These are phyloP conservation scores for Antennarius striatus DNA, from an alignment of 2,113 vertebrate species.

Conservation along the genomic window DNA sequence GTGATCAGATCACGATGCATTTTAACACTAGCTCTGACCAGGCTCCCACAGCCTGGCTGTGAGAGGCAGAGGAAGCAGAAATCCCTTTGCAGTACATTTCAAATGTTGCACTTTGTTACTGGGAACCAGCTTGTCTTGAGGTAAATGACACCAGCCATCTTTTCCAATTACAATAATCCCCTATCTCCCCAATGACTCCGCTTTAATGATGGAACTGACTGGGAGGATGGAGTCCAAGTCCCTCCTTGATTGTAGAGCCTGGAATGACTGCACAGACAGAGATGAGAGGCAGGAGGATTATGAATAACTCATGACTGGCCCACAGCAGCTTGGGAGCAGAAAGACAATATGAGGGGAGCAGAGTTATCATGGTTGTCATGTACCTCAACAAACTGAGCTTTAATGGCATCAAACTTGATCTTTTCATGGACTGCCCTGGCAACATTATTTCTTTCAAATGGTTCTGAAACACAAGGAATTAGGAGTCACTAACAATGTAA, in stretches of 20 bases:
- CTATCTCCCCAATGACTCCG: constrained; percentile 76
- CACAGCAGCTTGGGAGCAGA: not conserved
- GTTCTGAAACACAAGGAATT: constrained; percentile 83
- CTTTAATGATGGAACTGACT: constrained; percentile 67
- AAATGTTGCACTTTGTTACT: constrained; percentile 17
- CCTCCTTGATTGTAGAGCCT: constrained; percentile 77
- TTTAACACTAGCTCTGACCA: too few species aligned
- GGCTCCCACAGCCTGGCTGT: not conserved
- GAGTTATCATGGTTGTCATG: constrained; percentile 1
- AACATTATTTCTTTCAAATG: constrained; percentile 94
- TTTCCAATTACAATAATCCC: constrained; percentile 10
- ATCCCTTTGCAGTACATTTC: constrained; percentile 17
- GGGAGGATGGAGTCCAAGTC: constrained; percentile 90
- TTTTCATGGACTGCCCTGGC: constrained; percentile 95
- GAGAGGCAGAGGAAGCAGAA: not conserved
- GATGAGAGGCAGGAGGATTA: constrained; percentile 18
- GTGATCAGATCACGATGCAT: too few species aligned
- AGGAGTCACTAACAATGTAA: not conserved
- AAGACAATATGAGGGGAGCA: not conserved
- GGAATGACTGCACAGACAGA: constrained; percentile 82
- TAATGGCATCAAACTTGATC: constrained; percentile 89
- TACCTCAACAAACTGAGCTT: constrained; percentile 87
- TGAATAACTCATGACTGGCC: constrained; percentile 15
- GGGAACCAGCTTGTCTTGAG: constrained; percentile 26
- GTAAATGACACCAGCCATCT: constrained; percentile 42